phyloP scores from a whole-genome alignment of 2,797 vertebrate species.

The Xerus rutilus region DNA sequence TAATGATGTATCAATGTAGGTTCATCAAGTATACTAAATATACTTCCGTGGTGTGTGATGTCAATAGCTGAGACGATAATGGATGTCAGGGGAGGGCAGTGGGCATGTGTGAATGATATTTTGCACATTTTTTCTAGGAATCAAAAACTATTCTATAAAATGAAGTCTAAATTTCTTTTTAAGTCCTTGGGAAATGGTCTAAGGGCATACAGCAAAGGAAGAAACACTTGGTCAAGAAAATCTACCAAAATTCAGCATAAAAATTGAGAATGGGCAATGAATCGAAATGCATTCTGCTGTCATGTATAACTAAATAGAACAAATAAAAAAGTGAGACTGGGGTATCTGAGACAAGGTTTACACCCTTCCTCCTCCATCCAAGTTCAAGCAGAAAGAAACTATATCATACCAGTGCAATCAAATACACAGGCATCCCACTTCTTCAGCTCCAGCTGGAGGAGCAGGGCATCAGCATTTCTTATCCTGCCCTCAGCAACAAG shows the following conservation, averaged over 20 bases:
- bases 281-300: no score
- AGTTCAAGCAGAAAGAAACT: neutral
- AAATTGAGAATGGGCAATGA: neutral
- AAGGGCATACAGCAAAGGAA: neutral
- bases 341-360: neutral
- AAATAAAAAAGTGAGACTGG: neutral
- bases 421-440: neutral
- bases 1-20: neutral
- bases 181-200: neutral
- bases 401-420: neutral
- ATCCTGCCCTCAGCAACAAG: neutral
- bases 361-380: neutral
- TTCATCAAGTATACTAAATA: neutral
- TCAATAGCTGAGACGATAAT: neutral
- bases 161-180: neutral
- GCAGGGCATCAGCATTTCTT: neutral
- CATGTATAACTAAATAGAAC: no score
- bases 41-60: neutral
- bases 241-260: neutral
- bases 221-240: conserved; percentile 28
- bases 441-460: neutral
- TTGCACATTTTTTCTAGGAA: neutral
- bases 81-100: neutral
- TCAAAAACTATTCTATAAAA: neutral
- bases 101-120: neutral